phyloP scores from a whole-genome alignment of 2,113 vertebrate species.

The Eurystomus gularis region DNA sequence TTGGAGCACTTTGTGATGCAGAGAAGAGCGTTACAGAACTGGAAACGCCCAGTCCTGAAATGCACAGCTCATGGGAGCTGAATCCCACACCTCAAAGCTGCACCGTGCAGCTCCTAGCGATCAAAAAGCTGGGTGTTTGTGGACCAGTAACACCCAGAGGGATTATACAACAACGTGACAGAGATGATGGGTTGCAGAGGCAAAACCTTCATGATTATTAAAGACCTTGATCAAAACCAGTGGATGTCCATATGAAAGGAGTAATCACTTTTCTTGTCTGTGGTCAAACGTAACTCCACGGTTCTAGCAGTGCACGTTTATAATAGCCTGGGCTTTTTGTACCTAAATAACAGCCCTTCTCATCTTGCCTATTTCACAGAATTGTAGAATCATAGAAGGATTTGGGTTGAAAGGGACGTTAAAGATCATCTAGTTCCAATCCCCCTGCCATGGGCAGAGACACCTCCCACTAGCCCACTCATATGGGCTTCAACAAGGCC shows the following conservation, averaged over 20 bases:
- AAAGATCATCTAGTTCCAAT: too few species aligned
- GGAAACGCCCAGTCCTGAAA: neutral
- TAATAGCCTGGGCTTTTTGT: neutral
- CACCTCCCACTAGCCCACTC: too few species aligned
- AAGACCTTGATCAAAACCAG: neutral
- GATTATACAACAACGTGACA: neutral
- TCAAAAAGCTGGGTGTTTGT: neutral
- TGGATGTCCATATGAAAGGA: neutral
- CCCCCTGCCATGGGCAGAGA: too few species aligned
- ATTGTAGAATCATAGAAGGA: too few species aligned
- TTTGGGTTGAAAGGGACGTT: too few species aligned
- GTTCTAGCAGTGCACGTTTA: neutral
- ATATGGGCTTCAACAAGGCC: too few species aligned
- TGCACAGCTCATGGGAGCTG: neutral
- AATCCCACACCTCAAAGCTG: neutral
- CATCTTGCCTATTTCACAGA: neutral
- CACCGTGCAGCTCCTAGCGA: neutral
- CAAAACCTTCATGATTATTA: neutral
- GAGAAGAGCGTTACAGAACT: neutral
- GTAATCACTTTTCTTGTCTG: neutral
- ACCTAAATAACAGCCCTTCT: neutral
- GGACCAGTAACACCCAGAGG: neutral
- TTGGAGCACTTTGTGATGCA: neutral
- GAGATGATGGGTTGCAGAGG: neutral
- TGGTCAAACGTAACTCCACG: neutral